A percentile compares a stretch with the other conserved stretches of the same genome.
Conservation (phyloP, 2,113 vertebrate species). For the Oncorhynchus gorbuscha region DNA sequence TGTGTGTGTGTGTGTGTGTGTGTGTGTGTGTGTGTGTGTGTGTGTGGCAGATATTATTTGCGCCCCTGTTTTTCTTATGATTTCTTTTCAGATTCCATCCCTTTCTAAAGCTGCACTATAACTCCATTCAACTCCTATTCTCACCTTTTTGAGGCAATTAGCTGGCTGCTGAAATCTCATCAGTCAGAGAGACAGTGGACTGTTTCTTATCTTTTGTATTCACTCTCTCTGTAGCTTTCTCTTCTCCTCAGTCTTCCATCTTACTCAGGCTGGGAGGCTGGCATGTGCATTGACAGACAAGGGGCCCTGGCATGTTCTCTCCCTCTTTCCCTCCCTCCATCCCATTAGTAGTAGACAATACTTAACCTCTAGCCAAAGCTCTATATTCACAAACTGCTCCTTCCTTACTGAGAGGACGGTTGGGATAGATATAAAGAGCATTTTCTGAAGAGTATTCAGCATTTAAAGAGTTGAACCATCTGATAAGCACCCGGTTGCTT, state of each 20-base stretch:
- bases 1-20: neutral
- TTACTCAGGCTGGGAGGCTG: constrained; percentile 69
- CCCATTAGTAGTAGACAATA: constrained; percentile 26
- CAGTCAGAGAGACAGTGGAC: constrained; percentile 66
- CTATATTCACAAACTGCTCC: constrained; percentile 29
- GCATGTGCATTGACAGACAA: constrained; percentile 59
- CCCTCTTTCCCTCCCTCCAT: constrained; percentile 30
- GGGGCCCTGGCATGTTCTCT: constrained; percentile 35
- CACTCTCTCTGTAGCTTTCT: constrained; percentile 38
- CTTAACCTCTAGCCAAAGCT: constrained; percentile 25
- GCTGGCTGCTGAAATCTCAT: constrained; percentile 62
- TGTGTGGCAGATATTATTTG: neutral
- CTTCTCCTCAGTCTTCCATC: constrained; percentile 64
- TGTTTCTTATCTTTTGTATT: constrained; percentile 65
- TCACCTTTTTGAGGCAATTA: constrained; percentile 65
- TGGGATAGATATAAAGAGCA: neutral
- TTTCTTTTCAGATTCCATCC: constrained; percentile 6
- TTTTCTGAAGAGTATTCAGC: neutral
- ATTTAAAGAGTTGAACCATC: too few relatives aligned
- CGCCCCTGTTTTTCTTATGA: neutral
- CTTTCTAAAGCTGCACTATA: constrained; percentile 37
- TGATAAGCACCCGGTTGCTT: too few relatives aligned
- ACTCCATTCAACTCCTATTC: constrained; percentile 52
- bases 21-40: neutral
- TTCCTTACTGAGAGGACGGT: neutral